Conservation (phyloP, 2,113 vertebrate genomes). For the Aix galericulata region DNA sequence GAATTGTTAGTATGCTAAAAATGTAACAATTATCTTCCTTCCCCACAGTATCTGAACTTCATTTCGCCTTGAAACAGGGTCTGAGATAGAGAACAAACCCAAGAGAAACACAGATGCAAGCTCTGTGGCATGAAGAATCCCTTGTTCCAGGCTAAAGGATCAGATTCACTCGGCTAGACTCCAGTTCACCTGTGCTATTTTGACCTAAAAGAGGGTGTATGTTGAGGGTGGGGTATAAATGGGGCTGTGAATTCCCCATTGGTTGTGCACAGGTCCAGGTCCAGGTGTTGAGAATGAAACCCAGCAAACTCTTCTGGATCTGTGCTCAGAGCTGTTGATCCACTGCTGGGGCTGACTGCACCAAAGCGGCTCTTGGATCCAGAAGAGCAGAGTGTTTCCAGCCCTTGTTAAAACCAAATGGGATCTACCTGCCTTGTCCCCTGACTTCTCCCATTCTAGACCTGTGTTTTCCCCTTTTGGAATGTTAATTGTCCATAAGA, state of each 20-base stretch:
- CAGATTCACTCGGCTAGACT: rapidly evolving
- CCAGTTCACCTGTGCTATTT: neutral
- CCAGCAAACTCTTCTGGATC: too few species aligned
- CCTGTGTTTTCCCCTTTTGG: neutral
- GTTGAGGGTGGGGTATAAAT: neutral
- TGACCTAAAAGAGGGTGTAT: rapidly evolving
- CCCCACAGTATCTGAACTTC: neutral
- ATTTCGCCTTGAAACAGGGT: conserved; percentile 19
- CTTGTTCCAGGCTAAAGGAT: neutral
- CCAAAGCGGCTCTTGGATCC: neutral
- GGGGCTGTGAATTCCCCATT: rapidly evolving
- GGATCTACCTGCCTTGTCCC: neutral
- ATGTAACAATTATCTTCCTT: conserved; percentile 3
- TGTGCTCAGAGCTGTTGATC: rapidly evolving
- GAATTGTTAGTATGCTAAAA: conserved; percentile 43
- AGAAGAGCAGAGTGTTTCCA: neutral
- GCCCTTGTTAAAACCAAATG: neutral
- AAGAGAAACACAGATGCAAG: neutral
- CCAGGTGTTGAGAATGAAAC: neutral
- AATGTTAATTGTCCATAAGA: neutral
- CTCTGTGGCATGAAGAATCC: rapidly evolving
- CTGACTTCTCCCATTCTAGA: neutral
- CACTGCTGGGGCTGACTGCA: neutral
- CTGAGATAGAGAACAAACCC: neutral
- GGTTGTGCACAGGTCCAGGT: neutral